These are phyloP conservation scores for Megastigmus dorsalis DNA, from an alignment of 2,888 invertebrate species.

Conservation along the genomic window DNA sequence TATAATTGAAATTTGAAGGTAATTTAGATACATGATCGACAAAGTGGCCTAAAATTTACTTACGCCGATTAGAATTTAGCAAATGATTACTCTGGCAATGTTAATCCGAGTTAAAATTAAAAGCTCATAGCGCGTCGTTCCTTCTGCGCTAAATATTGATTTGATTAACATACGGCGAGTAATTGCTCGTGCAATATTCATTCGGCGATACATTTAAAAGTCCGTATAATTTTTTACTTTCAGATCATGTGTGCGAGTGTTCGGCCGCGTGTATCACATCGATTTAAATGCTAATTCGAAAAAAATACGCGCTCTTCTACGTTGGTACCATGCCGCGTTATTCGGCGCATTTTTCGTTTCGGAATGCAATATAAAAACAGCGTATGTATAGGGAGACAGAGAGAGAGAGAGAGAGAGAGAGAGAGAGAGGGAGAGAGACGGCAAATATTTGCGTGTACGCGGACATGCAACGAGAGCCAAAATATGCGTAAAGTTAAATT, in stretches of 20 bases:
- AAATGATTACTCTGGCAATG: too few relatives aligned
- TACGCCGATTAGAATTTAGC: too few relatives aligned
- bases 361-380: constrained; percentile 8
- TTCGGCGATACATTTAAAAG: not conserved
- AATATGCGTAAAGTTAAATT: constrained; percentile 9
- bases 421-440: too few relatives aligned
- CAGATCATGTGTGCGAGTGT: not conserved
- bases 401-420: too few relatives aligned
- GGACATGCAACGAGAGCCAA: not conserved
- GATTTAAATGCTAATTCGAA: constrained; percentile 20
- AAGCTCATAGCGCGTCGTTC: too few relatives aligned
- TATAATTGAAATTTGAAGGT: too few relatives aligned
- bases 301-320: not conserved
- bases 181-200: not conserved
- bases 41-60: too few relatives aligned
- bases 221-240: not conserved
- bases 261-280: not conserved
- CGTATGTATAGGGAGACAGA: too few relatives aligned
- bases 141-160: too few relatives aligned
- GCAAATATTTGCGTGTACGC: too few relatives aligned
- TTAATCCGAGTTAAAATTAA: too few relatives aligned
- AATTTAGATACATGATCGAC: too few relatives aligned
- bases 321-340: not conserved
- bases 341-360: constrained; percentile 2
- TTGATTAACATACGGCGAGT: not conserved